phyloP scores from a whole-genome alignment of 2,113 vertebrate genomes.

The Xerus inauris region DNA sequence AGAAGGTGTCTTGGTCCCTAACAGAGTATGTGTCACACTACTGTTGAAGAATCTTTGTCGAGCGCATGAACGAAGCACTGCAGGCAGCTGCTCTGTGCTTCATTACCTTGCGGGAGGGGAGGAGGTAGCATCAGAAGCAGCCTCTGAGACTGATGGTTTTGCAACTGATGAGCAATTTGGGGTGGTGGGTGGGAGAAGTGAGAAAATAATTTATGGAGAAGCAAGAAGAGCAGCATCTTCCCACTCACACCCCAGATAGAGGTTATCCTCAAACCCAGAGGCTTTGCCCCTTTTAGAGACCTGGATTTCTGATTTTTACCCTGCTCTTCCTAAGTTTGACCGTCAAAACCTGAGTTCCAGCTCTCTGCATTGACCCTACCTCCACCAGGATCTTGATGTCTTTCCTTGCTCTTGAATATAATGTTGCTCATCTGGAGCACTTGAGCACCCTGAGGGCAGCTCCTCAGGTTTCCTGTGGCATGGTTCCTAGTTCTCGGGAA shows the following conservation, averaged over 20 bases:
- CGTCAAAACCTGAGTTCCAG: no score
- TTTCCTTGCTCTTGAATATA: no score
- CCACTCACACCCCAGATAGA: neutral
- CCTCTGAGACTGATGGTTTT: neutral
- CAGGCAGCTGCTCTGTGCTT: neutral
- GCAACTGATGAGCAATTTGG: neutral
- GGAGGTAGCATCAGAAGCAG: neutral
- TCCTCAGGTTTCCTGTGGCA: no score
- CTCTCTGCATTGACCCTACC: no score
- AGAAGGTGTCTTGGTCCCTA: neutral
- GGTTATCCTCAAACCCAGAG: no score
- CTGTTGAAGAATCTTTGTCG: neutral
- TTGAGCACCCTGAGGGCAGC: no score
- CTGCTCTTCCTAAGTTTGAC: no score
- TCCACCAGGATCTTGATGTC: no score
- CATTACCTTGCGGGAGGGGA: neutral
- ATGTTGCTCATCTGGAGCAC: no score
- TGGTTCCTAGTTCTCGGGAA: no score
- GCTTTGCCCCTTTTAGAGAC: no score
- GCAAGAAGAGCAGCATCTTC: neutral
- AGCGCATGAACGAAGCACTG: neutral
- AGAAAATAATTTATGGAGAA: constrained; percentile 12
- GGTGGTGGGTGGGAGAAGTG: neutral
- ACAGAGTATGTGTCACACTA: neutral
- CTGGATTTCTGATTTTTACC: no score